These are phyloP conservation scores for Caenorhabditis zanzibari DNA, from an alignment of 2,888 invertebrate species.

Conservation along the genomic window DNA sequence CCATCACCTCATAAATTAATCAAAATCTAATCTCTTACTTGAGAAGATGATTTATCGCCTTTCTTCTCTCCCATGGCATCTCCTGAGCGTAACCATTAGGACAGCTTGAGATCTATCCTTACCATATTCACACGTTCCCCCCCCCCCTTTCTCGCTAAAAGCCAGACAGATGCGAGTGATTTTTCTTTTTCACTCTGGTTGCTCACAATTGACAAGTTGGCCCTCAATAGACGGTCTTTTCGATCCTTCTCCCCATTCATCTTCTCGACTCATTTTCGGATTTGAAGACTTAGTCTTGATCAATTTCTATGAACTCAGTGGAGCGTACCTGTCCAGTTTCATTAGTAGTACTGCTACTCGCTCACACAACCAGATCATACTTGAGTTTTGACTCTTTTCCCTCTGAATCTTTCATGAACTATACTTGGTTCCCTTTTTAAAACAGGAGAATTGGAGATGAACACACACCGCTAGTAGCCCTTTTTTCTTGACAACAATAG, in stretches of 20 bases:
- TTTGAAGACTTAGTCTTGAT: constrained; percentile 37
- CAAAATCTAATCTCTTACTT: constrained; percentile 50
- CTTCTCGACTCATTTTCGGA: constrained; percentile 56
- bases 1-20: constrained; percentile 61
- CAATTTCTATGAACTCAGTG: constrained; percentile 42
- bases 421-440: constrained; percentile 50
- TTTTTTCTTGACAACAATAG: constrained; percentile 57
- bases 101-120: constrained; percentile 49
- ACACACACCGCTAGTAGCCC: constrained; percentile 50
- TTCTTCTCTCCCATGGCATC: constrained; percentile 32
- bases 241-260: constrained; percentile 7
- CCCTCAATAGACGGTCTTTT: constrained; percentile 38
- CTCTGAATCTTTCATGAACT: constrained; percentile 59
- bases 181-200: constrained; percentile 63
- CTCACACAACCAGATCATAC: constrained; percentile 3
- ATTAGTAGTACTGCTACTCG: constrained; percentile 26
- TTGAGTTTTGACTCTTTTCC: constrained; percentile 23
- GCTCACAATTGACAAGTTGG: constrained; percentile 23
- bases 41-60: constrained; percentile 56
- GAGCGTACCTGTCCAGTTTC: constrained; percentile 42
- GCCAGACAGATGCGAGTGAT: constrained; percentile 67
- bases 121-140: constrained; percentile 56
- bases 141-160: constrained; percentile 39
- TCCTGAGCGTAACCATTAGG: constrained; percentile 25
- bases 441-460: constrained; percentile 53